phyloP scores from a whole-genome alignment of 2,797 vertebrate species.

The Platyrinchus mystaceus region DNA sequence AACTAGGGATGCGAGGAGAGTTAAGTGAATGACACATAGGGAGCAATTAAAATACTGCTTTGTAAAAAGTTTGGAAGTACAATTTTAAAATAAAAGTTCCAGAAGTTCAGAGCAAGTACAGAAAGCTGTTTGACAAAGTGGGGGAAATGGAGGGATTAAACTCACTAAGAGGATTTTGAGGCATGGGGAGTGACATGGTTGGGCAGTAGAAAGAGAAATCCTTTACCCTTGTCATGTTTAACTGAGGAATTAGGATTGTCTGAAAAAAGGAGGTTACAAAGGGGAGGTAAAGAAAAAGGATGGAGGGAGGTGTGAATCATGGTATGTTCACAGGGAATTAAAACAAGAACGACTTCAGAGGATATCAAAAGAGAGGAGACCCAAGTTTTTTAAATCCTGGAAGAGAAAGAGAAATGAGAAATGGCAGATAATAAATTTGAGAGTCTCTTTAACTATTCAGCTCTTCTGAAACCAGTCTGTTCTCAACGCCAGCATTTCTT shows the following conservation, averaged over 20 bases:
- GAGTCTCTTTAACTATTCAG: not conserved
- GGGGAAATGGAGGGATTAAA: slow-evolving; percentile 30
- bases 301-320: not conserved
- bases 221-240: slow-evolving; percentile 35
- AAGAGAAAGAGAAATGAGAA: not conserved
- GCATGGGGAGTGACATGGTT: slow-evolving; percentile 35
- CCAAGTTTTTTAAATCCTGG: not conserved
- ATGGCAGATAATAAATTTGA: not conserved
- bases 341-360: not conserved
- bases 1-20: not conserved
- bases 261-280: slow-evolving; percentile 33
- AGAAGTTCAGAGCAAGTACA: slow-evolving; percentile 12
- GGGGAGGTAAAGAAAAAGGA: not conserved
- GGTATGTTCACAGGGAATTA: not conserved
- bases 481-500: not conserved
- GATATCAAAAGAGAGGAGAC: not conserved
- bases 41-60: slow-evolving; percentile 28
- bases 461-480: not conserved
- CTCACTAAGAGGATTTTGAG: slow-evolving; percentile 49
- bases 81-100: slow-evolving; percentile 34
- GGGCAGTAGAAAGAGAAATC: slow-evolving; percentile 52
- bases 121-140: slow-evolving; percentile 13
- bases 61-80: not conserved
- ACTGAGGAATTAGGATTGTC: slow-evolving; percentile 37
- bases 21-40: not conserved